These are phyloP conservation scores for Nebria brevicollis DNA, from an alignment of 2,888 invertebrate species.

Conservation along the genomic window DNA sequence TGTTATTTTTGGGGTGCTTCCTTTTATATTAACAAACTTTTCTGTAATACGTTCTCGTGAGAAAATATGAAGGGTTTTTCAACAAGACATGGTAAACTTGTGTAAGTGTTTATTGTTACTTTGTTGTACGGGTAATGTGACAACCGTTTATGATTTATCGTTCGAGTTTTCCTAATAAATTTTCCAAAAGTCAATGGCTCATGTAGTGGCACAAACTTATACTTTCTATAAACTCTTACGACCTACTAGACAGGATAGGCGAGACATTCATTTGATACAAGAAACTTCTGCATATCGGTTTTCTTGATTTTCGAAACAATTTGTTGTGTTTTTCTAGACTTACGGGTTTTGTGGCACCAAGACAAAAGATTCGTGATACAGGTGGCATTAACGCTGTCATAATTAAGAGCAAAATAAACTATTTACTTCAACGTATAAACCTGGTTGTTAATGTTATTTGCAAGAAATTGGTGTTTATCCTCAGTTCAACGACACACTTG, in stretches of 20 bases:
- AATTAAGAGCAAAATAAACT: too few species aligned
- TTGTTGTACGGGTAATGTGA: conserved; percentile 44
- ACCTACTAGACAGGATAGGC: neutral
- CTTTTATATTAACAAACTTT: neutral
- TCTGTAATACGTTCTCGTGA: neutral
- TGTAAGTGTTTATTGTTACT: conserved; percentile 44
- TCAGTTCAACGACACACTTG: too few species aligned
- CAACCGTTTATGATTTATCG: conserved; percentile 42
- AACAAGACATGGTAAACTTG: conserved; percentile 6
- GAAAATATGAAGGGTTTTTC: neutral
- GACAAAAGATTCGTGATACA: too few species aligned
- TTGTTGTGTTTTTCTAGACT: neutral
- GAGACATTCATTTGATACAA: neutral
- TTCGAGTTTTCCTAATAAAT: conserved; percentile 44
- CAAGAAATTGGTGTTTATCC: too few species aligned
- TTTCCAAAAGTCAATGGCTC: conserved; percentile 41
- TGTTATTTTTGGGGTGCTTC: neutral
- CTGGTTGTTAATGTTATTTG: too few species aligned
- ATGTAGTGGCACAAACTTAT: conserved; percentile 1
- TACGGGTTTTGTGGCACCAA: neutral
- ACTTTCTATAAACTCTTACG: neutral
- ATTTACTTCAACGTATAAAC: too few species aligned
- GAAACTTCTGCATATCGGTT: neutral
- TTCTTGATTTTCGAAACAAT: neutral
- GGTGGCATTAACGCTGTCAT: too few species aligned